phyloP scores from a whole-genome alignment of 2,113 vertebrate genomes.

The Crotalus tigris region DNA sequence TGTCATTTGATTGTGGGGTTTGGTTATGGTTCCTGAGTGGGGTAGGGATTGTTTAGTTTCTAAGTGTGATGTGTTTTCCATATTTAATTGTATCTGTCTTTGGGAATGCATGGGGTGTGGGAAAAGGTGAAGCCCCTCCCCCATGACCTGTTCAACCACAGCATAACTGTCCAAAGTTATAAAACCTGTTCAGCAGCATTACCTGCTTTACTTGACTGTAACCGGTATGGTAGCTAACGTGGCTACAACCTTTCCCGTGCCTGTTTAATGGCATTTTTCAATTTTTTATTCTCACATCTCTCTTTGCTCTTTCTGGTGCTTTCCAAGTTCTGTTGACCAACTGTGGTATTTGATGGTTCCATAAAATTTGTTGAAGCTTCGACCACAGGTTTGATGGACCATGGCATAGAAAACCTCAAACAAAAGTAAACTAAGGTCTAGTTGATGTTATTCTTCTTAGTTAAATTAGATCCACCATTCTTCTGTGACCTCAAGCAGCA shows the following conservation, averaged over 20 bases:
- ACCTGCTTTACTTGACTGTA: background rate
- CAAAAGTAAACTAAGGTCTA: background rate
- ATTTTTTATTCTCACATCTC: background rate
- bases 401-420: background rate
- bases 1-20: background rate
- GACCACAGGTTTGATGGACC: background rate
- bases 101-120: background rate
- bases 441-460: background rate
- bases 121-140: background rate
- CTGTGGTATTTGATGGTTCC: background rate
- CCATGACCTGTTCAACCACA: background rate
- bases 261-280: background rate
- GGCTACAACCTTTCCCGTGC: background rate
- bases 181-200: background rate
- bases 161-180: background rate
- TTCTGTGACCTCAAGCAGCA: background rate
- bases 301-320: background rate
- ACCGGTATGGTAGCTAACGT: background rate
- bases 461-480: background rate
- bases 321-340: background rate
- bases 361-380: background rate
- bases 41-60: background rate
- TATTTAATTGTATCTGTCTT: background rate
- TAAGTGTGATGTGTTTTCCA: background rate
- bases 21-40: background rate